A percentile compares a stretch with the other conserved stretches of the same genome.
These are phyloP conservation scores for Prochilodus magdalenae DNA, from an alignment of 2,113 vertebrate genomes.

Conservation along the genomic window DNA sequence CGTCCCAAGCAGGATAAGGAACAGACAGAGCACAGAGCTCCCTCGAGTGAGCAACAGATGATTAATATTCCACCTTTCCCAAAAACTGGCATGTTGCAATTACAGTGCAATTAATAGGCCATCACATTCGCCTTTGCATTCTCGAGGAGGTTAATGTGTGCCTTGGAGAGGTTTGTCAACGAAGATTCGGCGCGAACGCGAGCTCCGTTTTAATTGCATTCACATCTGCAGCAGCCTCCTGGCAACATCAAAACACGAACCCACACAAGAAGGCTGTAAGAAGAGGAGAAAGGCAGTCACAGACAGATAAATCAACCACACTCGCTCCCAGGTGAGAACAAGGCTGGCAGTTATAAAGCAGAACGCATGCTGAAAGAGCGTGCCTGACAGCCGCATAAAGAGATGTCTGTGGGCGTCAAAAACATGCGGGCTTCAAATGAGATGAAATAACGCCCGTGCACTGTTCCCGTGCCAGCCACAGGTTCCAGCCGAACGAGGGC, in stretches of 20 bases:
- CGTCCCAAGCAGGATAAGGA: background rate
- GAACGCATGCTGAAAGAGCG: constrained; percentile 47
- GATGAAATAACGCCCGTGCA: constrained; percentile 40
- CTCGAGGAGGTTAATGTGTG: background rate
- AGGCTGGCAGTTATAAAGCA: constrained; percentile 49
- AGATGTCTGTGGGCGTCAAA: constrained; percentile 59
- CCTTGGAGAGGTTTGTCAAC: background rate
- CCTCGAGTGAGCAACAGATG: background rate
- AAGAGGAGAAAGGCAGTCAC: background rate
- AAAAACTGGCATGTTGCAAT: background rate
- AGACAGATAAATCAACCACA: constrained; percentile 51
- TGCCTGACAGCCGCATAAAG: constrained; percentile 40
- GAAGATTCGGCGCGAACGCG: background rate
- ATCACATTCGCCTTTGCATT: background rate
- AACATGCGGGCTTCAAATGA: constrained; percentile 58
- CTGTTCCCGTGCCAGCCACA: constrained; percentile 39
- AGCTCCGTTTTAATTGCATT: constrained; percentile 27
- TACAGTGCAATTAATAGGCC: background rate
- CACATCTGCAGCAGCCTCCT: constrained; percentile 27
- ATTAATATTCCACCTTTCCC: background rate
- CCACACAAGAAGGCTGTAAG: constrained; percentile 8
- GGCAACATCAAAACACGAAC: constrained; percentile 23
- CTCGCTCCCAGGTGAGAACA: constrained; percentile 52
- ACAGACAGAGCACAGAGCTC: constrained; percentile 11
- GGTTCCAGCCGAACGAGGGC: constrained; percentile 25